These are phyloP conservation scores for Drosophila kohkoa DNA, from an alignment of 1,140 invertebrate species.

Conservation along the genomic window DNA sequence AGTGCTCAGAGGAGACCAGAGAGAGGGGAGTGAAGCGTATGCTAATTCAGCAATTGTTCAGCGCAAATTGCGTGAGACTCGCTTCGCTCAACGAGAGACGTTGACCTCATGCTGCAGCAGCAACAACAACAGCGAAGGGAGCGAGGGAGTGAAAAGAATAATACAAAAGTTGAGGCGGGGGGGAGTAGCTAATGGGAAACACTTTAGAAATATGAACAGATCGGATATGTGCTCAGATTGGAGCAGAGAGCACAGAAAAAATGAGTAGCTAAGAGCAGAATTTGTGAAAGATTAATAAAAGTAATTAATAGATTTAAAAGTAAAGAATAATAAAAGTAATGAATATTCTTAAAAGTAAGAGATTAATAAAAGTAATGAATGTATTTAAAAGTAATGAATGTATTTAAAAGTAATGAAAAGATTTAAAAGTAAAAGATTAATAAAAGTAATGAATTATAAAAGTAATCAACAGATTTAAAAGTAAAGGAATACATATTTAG, in stretches of 20 bases:
- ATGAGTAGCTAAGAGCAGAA: background rate
- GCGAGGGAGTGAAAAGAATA: background rate
- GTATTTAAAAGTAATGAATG: no score
- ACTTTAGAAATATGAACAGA: slow-evolving; percentile 5
- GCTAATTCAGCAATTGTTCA: slow-evolving; percentile 66
- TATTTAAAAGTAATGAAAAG: no score
- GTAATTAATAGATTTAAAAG: no score
- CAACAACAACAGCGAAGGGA: background rate
- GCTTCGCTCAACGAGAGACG: slow-evolving; percentile 34
- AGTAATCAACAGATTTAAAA: no score
- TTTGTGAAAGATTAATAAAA: no score
- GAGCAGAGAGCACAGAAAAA: background rate
- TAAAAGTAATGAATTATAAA: no score
- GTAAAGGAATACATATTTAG: no score
- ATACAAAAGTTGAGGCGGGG: no score
- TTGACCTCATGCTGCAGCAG: slow-evolving; percentile 19
- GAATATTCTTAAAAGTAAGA: no score
- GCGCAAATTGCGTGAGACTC: slow-evolving; percentile 71
- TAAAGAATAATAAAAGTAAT: no score
- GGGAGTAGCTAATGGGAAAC: background rate
- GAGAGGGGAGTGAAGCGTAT: slow-evolving; percentile 12
- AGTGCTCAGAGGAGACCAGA: background rate
- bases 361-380: no score
- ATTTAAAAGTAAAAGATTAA: no score
- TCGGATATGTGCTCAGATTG: background rate